Evolutionary conservation across 2,888 invertebrate species (phyloP), one percentile per base, ranked within the genome.

Genomic region (Criorhina ranunculi): DNA sequence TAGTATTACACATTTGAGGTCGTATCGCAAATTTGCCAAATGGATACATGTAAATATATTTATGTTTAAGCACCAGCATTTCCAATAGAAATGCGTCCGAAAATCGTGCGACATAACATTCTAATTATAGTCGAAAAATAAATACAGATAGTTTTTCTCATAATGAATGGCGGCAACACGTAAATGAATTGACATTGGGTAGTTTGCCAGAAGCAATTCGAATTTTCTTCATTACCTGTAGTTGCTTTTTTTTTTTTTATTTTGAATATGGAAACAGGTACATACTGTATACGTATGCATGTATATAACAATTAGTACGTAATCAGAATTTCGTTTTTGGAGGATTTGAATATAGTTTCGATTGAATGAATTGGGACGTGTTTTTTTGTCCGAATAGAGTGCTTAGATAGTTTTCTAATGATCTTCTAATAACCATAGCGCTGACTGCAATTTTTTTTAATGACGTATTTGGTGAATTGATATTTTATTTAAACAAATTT

Each of bases 141-240:
- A 17, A 73, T 60, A 17, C 19, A 73, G 7, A 59, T 35, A 53
- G 37, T 17, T 44, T 57, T 67, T 51, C 29, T 15, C 24, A 29
- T 49, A 67, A 44, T 69, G 60, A 77, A 60, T 53, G 42, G 60
- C 77, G 42, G 69, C 77, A 35, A 15, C 51, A 31, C 35, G 46
- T 60, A 40, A 31, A 67, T 19, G 24, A 67, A 59, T 44, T 69
- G 69, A 35, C 69, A 59, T 62, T 70, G 70, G 62, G 31, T 70
- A 44, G 29, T 8, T 40, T 78, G 77, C 70, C 55, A 78, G 44
- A 70, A 46, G 55, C 62, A 46, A 55, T 62, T 77, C 53, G 59
- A 42, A 77, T 77, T 17, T 69, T 12, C 19, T 35, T 37, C 53
- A 51, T 67, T 73, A 62, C 73, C 62, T 42, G 51, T 31, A 42